Conservation (phyloP, 2,888 invertebrate species). For the Euclidia mi region DNA sequence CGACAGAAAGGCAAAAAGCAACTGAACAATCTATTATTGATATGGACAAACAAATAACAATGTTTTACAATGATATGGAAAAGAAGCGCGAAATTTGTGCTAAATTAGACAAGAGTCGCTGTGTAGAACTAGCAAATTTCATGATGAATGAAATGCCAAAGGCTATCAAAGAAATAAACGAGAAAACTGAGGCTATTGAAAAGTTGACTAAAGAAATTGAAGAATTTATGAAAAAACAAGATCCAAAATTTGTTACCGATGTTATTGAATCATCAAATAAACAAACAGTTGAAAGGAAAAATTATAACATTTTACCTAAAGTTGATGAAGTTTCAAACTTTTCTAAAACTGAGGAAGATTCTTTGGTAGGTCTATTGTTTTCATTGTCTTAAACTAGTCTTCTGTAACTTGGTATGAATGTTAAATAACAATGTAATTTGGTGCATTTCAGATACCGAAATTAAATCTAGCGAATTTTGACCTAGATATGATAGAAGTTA, state of each 20-base stretch:
- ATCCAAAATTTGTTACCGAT: slow-evolving; percentile 10
- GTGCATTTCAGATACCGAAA: slow-evolving; percentile 73
- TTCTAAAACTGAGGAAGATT: slow-evolving; percentile 34
- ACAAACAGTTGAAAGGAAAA: neutral
- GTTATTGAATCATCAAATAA: slow-evolving; percentile 14
- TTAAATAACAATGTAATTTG: neutral
- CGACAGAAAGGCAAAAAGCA: slow-evolving; percentile 42
- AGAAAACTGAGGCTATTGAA: slow-evolving; percentile 57
- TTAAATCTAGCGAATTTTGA: slow-evolving; percentile 68
- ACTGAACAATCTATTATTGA: slow-evolving; percentile 58
- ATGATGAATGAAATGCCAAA: slow-evolving; percentile 68
- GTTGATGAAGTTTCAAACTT: slow-evolving; percentile 7
- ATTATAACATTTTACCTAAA: slow-evolving; percentile 13
- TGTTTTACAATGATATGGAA: slow-evolving; percentile 59
- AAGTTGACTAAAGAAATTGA: slow-evolving; percentile 58
- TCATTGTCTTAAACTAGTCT: neutral
- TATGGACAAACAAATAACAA: slow-evolving; percentile 60
- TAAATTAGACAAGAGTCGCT: slow-evolving; percentile 61
- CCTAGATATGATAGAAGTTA: slow-evolving; percentile 68
- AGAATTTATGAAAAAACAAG: slow-evolving; percentile 25
- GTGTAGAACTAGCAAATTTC: slow-evolving; percentile 73
- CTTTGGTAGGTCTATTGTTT: slow-evolving; percentile 33
- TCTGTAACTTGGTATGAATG: neutral
- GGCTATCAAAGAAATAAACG: slow-evolving; percentile 55
- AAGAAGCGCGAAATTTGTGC: slow-evolving; percentile 56